Conservation (phyloP, 2,888 invertebrate genomes). For the Trypoxylon attenuatum region DNA sequence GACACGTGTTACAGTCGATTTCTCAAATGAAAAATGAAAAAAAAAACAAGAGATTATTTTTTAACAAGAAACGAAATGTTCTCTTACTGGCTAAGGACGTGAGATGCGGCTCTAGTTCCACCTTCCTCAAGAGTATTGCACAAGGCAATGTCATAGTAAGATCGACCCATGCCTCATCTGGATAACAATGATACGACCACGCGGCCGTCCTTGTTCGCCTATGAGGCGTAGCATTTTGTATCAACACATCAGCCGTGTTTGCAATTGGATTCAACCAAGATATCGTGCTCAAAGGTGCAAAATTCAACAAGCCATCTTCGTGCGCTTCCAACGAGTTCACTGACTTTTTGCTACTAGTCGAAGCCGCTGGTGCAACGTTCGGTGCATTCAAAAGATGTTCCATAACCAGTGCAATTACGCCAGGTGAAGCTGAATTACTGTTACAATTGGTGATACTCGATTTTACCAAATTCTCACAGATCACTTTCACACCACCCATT, state of each 20-base stretch:
- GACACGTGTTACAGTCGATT: no score
- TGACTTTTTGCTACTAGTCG: conserved; percentile 73
- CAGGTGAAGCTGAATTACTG: conserved; percentile 77
- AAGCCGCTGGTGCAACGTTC: conserved; percentile 71
- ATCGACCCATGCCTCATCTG: conserved; percentile 91
- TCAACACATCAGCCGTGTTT: conserved; percentile 91
- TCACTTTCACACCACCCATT: conserved; percentile 84
- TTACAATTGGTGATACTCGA: conserved; percentile 67
- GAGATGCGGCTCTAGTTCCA: conserved; percentile 90
- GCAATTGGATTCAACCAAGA: conserved; percentile 89
- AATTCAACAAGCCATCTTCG: conserved; percentile 88
- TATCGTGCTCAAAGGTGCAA: conserved; percentile 90
- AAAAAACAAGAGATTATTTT: no score
- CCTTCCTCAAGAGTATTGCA: conserved; percentile 90
- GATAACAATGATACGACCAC: conserved; percentile 98
- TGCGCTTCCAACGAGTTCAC: conserved; percentile 77
- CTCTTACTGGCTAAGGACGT: conserved; percentile 85
- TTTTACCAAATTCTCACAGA: conserved; percentile 85
- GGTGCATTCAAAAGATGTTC: conserved; percentile 78
- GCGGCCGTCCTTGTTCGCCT: conserved; percentile 91
- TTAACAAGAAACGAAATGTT: no score
- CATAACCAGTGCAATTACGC: conserved; percentile 77
- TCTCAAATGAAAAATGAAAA: no score
- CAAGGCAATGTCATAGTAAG: conserved; percentile 91
- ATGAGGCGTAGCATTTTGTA: conserved; percentile 88